Percentiles rank a stretch among this genome's conserved stretches.
phyloP scores from a whole-genome alignment of 64 coral and sea anemone species.

The Stichodactyla mertensii region DNA sequence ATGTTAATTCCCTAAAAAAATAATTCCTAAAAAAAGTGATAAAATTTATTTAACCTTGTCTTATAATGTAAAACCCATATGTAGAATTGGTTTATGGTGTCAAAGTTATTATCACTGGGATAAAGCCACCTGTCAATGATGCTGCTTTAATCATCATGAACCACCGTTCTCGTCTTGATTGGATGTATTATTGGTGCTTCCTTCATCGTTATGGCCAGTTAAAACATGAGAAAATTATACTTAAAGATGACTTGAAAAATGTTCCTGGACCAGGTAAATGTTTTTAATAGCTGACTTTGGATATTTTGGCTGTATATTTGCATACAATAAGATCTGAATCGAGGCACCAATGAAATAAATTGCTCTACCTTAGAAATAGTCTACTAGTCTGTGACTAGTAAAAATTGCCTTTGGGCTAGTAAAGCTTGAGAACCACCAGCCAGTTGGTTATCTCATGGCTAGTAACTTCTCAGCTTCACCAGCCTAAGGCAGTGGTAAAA shows the following conservation, averaged over 20 bases:
- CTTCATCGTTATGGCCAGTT: constrained; percentile 65
- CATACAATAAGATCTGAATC: too few relatives aligned
- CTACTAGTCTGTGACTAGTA: too few relatives aligned
- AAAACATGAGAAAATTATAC: constrained; percentile 87
- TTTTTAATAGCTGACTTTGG: too few relatives aligned
- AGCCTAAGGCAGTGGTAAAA: too few relatives aligned
- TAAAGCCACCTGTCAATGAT: constrained; percentile 64
- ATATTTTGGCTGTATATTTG: too few relatives aligned
- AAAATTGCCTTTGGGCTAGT: too few relatives aligned
- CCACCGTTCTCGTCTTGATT: constrained; percentile 87
- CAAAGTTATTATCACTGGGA: constrained; percentile 63
- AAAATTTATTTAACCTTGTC: background rate
- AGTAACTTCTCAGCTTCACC: too few relatives aligned
- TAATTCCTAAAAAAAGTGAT: background rate
- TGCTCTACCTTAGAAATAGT: too few relatives aligned
- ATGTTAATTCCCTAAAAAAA: background rate
- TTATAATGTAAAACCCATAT: background rate
- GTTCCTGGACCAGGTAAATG: constrained; percentile 74
- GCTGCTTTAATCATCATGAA: constrained; percentile 92
- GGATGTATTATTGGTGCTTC: constrained; percentile 91
- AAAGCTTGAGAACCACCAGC: too few relatives aligned
- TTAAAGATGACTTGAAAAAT: constrained; percentile 93
- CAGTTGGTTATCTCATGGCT: too few relatives aligned
- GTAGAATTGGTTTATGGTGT: constrained; percentile 82
- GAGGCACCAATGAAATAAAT: too few relatives aligned